Conservation (phyloP, 1,140 invertebrate species). For the Heterodera schachtii region DNA sequence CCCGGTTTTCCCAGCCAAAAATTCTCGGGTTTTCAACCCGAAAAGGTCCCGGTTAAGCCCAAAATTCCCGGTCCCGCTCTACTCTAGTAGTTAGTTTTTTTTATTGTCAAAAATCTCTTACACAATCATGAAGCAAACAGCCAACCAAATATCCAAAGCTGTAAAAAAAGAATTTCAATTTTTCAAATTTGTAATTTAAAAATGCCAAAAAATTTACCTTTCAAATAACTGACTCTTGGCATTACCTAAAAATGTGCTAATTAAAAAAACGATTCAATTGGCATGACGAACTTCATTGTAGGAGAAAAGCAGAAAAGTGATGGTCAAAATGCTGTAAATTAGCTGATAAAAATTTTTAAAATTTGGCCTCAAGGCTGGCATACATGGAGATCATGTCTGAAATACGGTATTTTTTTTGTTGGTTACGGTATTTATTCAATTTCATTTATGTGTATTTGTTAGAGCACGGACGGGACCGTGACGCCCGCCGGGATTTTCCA, state of each 20-base stretch:
- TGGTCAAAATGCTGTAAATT: conserved; percentile 74
- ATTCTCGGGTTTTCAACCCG: no score
- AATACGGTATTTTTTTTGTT: conserved; percentile 62
- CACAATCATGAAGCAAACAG: conserved; percentile 70
- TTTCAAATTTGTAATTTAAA: conserved; percentile 81
- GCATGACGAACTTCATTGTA: conserved; percentile 71
- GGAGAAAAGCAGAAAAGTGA: conserved; percentile 97
- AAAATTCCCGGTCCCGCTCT: no score
- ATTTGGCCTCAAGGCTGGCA: conserved; percentile 67
- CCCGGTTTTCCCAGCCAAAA: no score
- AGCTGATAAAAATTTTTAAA: conserved; percentile 9
- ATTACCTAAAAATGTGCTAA: conserved; percentile 77
- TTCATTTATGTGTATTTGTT: no score
- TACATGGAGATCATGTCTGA: conserved; percentile 84
- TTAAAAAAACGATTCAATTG: background rate
- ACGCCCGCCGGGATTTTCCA: no score
- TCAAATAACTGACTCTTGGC: conserved; percentile 69
- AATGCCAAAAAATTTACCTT: conserved; percentile 28
- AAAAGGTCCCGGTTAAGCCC: no score
- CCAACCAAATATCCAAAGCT: conserved; percentile 94
- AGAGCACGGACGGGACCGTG: no score
- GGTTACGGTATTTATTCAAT: background rate
- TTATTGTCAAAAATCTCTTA: no score
- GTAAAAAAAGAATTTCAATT: conserved; percentile 81
- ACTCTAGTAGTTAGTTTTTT: no score